Conservation (phyloP, 2,888 invertebrate species). For the Megalurothrips usitatus region DNA sequence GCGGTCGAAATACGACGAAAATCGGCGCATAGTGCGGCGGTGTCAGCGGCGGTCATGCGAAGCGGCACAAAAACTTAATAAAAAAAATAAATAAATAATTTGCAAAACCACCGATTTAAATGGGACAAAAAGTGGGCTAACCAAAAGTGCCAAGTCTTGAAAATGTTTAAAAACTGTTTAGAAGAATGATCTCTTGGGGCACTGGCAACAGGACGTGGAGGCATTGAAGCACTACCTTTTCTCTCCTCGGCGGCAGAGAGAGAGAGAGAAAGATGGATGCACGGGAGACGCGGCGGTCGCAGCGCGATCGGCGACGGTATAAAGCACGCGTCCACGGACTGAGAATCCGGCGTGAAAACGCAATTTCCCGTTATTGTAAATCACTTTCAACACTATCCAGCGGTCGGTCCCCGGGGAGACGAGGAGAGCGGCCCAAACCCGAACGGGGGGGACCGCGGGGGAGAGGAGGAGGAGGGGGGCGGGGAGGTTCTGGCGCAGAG, state of each 20-base stretch:
- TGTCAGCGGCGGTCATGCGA: no score
- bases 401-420: background rate
- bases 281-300: background rate
- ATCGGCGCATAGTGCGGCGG: no score
- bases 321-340: background rate
- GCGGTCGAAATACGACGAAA: no score
- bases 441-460: no score
- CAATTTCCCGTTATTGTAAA: constrained; percentile 23
- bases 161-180: no score
- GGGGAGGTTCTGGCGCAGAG: background rate
- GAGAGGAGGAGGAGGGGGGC: background rate
- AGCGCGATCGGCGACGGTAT: background rate
- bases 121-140: no score
- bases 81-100: background rate
- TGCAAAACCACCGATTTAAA: no score
- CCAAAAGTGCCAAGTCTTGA: no score
- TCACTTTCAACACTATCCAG: constrained; percentile 11
- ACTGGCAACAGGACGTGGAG: no score
- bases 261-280: background rate
- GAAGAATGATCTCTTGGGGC: no score
- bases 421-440: background rate
- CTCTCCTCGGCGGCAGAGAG: background rate
- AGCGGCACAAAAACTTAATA: no score
- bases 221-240: no score
- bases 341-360: constrained; percentile 12